Evolutionary conservation across 2,888 invertebrate genomes (phyloP).

Genomic region (Unio delphinus): DNA sequence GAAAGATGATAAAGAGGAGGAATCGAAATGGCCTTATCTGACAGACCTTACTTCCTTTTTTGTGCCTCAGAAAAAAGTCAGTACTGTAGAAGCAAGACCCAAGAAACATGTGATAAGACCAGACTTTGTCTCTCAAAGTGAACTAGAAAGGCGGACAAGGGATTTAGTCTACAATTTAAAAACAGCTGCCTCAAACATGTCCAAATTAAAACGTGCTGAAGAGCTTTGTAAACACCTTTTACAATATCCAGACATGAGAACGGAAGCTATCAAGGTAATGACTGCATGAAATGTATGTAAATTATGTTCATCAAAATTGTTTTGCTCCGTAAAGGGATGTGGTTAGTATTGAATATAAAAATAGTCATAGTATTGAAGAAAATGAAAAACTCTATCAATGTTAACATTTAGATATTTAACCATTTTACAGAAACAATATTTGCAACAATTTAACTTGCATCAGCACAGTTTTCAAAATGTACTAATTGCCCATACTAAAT

Average conservation of each 20-base stretch:
- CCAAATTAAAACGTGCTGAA: conserved; percentile 78
- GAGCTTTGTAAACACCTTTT: conserved; percentile 82
- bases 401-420: neutral
- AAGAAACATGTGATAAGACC: too few relatives aligned
- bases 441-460: too few relatives aligned
- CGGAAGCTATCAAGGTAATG: conserved; percentile 79
- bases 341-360: neutral
- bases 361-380: neutral
- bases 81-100: too few relatives aligned
- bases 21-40: neutral
- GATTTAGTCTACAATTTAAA: conserved; percentile 49
- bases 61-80: conserved; percentile 1
- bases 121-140: too few relatives aligned
- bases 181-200: conserved; percentile 66
- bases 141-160: conserved; percentile 31
- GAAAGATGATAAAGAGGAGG: neutral
- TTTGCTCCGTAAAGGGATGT: too few relatives aligned
- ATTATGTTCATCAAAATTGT: neutral
- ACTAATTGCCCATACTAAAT: too few relatives aligned
- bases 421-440: neutral
- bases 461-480: too few relatives aligned
- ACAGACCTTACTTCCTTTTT: neutral
- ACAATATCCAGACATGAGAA: conserved; percentile 82
- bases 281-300: neutral
- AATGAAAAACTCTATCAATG: neutral